phyloP scores from a whole-genome alignment of 2,888 invertebrate species.

The Parnassius mnemosyne region DNA sequence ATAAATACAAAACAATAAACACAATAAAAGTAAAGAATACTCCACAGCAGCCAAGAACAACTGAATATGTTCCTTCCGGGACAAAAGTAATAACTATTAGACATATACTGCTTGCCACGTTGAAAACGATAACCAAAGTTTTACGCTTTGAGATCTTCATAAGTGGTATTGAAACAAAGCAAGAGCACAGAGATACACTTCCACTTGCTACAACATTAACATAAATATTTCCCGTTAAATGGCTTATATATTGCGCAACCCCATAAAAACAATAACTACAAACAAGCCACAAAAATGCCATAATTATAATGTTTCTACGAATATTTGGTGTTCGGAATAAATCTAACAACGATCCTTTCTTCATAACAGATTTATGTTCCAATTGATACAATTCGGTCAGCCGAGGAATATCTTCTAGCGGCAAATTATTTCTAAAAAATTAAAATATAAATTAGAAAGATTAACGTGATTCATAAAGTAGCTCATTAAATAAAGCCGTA shows the following conservation, averaged over 20 bases:
- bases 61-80: slow-evolving; percentile 63
- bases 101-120: slow-evolving; percentile 79
- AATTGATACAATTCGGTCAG: slow-evolving; percentile 58
- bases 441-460: not conserved
- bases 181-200: slow-evolving; percentile 77
- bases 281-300: slow-evolving; percentile 88
- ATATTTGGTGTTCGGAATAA: slow-evolving; percentile 84
- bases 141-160: slow-evolving; percentile 84
- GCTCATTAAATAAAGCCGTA: slow-evolving; percentile 20
- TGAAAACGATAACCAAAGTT: slow-evolving; percentile 80
- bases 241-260: slow-evolving; percentile 87
- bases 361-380: slow-evolving; percentile 40
- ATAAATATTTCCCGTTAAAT: slow-evolving; percentile 88
- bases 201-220: slow-evolving; percentile 89
- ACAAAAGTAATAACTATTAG: slow-evolving; percentile 82
- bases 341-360: slow-evolving; percentile 78
- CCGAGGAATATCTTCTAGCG: slow-evolving; percentile 60
- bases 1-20: slow-evolving; percentile 90
- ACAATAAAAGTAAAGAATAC: slow-evolving; percentile 89
- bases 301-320: slow-evolving; percentile 83
- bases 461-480: not conserved
- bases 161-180: slow-evolving; percentile 81
- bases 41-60: slow-evolving; percentile 84
- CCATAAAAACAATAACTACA: slow-evolving; percentile 89
- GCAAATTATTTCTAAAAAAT: slow-evolving; percentile 58